Evolutionary conservation across 2,888 invertebrate genomes (phyloP), one percentile per base, ranked within the genome.

Genomic region (Pachliopta kotzebuea): DNA sequence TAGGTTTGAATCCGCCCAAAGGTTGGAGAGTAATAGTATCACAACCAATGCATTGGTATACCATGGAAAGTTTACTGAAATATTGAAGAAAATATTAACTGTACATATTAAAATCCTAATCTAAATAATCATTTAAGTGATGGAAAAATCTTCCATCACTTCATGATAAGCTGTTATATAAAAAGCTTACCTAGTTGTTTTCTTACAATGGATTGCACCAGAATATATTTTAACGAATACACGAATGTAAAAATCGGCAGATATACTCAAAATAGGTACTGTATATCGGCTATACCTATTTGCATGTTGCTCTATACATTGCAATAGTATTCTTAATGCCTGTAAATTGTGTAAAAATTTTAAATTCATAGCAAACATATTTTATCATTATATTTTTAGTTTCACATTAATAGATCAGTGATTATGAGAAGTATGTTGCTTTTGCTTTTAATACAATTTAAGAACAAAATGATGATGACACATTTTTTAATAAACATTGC

Each of bases 211-310:
- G 53, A 94, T 90, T 60, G 96, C 96, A 49, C 98, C 96, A 0
- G 95, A 94, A 74, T 93, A 94, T 0, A 99, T 92, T 74, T 95
- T 94, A 0, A 99, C 97, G 83, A 99, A 98, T 11, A 99, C 95
- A 67, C 99, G 92, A 50, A 99, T 94, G 83, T 99, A 99, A 90
- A 99, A 99, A 85, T 99, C 99, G 0, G 96, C 97, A 24, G 98
- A 98, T 69, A 99, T 85, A 29, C 97, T 97, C 3, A 99, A 81
- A 54, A 99, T 79, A 0, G 99, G 99, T 53, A 95, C 95, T 72
- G 98, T 98, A 84, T 98, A 98, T 68, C 97, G 94, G 4, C 98
- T 96, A 85, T 99, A 98, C 37, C 98, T 94, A 78, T 97, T 98
- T 0, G 99, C 99, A 76, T 98, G 97, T 0, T 95, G 93, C 77